Percentiles rank a stretch among this genome's conserved stretches.
Conservation (phyloP, 2,797 vertebrate species). For the Lagorchestes hirsutus region DNA sequence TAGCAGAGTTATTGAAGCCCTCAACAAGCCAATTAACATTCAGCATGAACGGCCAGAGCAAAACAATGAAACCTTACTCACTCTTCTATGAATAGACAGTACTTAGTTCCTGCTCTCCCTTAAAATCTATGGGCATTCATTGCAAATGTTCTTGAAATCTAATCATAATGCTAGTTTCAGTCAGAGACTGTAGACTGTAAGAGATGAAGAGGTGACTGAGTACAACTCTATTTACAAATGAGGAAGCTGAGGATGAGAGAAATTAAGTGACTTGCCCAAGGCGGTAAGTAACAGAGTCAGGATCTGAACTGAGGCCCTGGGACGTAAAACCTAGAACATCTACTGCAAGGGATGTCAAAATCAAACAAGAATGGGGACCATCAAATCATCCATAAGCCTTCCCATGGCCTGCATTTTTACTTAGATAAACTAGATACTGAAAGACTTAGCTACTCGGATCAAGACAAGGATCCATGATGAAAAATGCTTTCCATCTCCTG, state of each 20-base stretch:
- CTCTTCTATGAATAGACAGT: neutral
- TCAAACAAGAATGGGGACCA: neutral
- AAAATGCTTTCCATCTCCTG: neutral
- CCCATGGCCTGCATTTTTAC: neutral
- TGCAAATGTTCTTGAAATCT: neutral
- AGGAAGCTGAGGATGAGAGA: neutral
- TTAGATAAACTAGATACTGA: neutral
- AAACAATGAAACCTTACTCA: neutral
- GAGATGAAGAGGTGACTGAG: neutral
- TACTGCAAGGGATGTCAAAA: neutral
- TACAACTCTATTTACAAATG: neutral
- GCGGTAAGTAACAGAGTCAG: neutral
- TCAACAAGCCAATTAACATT: neutral
- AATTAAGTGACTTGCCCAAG: neutral
- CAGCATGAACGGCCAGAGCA: neutral
- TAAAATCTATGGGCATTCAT: neutral
- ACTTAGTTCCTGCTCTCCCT: neutral
- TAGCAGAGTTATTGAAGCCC: neutral
- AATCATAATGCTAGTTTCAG: neutral
- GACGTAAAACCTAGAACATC: neutral
- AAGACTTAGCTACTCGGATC: neutral
- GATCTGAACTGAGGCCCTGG: neutral
- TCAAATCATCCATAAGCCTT: neutral
- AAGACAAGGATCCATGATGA: neutral
- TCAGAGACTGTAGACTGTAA: neutral